phyloP scores from a whole-genome alignment of 2,888 invertebrate species.

The Choristoneura rosaceana region DNA sequence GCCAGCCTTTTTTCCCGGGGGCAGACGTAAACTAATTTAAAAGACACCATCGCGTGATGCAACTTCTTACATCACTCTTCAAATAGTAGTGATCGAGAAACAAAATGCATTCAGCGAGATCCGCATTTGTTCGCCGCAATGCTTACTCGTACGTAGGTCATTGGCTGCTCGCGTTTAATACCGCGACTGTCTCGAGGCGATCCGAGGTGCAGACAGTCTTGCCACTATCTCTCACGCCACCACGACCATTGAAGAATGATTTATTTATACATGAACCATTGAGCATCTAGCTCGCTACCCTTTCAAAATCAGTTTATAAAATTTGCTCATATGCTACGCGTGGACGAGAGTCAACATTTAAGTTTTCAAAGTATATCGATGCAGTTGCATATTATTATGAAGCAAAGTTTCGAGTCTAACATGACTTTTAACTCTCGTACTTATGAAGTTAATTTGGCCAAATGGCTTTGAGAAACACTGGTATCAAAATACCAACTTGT shows the following conservation, averaged over 20 bases:
- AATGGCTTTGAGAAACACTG: not conserved
- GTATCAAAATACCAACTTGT: not conserved
- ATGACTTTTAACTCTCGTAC: no score
- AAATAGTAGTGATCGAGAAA: not conserved
- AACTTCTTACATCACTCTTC: not conserved
- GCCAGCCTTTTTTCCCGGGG: no score
- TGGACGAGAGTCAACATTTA: not conserved
- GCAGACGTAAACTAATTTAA: no score
- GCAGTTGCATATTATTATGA: no score
- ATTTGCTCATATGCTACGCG: not conserved
- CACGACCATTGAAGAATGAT: not conserved
- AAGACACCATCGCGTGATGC: no score
- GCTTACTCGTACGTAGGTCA: constrained; percentile 15
- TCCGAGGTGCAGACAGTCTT: not conserved
- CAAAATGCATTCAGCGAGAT: not conserved
- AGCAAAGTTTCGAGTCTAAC: no score
- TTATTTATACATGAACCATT: not conserved
- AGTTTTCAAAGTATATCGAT: not conserved
- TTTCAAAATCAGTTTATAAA: not conserved
- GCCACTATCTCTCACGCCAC: constrained; percentile 22
- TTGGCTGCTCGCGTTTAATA: constrained; percentile 20
- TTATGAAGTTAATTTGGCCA: not conserved
- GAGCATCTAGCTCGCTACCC: not conserved
- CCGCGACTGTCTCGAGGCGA: constrained; percentile 10
- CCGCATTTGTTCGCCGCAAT: not conserved